These are phyloP conservation scores for Apodemus agrarius DNA, from an alignment of 2,797 vertebrate genomes.

Conservation along the genomic window DNA sequence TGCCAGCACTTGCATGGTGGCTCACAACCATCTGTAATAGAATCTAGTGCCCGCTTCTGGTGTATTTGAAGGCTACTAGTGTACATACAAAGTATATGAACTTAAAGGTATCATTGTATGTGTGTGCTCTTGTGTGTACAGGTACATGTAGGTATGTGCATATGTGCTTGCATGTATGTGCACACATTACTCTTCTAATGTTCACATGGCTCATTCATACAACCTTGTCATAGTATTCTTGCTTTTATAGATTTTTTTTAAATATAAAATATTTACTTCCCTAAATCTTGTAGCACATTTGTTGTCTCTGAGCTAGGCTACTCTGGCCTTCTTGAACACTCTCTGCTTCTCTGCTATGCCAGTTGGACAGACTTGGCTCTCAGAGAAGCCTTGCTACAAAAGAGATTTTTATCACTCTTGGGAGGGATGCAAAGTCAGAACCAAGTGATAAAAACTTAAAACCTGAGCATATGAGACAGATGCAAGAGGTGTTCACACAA, in stretches of 20 bases:
- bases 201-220: background rate
- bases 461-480: background rate
- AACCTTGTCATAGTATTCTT: background rate
- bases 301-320: background rate
- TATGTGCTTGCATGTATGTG: background rate
- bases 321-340: background rate
- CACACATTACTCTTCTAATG: background rate
- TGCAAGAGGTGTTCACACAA: background rate
- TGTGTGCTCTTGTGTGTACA: background rate
- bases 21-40: too few species aligned
- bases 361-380: background rate
- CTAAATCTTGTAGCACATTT: background rate
- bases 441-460: background rate
- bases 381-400: background rate
- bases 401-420: background rate
- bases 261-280: conserved; percentile 17
- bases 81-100: too few species aligned
- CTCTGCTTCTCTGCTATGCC: background rate
- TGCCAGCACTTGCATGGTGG: too few species aligned
- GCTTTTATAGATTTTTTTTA: background rate
- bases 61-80: too few species aligned
- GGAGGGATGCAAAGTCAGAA: background rate
- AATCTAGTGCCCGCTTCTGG: too few species aligned
- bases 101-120: background rate
- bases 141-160: too few species aligned